A percentile compares a stretch with the other conserved stretches of the same genome.
These are phyloP conservation scores for Trichopoda pennipes DNA, from an alignment of 2,888 invertebrate genomes.

Conservation along the genomic window DNA sequence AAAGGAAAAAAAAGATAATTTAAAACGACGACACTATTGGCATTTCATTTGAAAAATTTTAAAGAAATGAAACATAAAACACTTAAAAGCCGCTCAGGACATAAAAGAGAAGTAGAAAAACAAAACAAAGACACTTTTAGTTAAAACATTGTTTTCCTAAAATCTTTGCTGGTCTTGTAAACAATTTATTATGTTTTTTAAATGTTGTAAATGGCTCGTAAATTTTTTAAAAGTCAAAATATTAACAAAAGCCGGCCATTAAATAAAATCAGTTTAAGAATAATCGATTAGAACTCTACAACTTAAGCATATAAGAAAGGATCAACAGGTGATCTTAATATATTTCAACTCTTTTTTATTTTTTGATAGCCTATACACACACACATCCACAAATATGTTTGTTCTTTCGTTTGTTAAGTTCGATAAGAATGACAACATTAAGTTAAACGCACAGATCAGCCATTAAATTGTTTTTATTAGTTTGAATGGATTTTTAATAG, in stretches of 20 bases:
- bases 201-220: slow-evolving; percentile 54
- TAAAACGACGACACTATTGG: slow-evolving; percentile 15
- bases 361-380: slow-evolving; percentile 29
- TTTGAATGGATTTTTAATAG: slow-evolving; percentile 56
- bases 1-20: slow-evolving; percentile 25
- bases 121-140: neutral
- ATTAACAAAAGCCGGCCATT: slow-evolving; percentile 59
- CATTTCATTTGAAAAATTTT: slow-evolving; percentile 34
- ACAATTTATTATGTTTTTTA: slow-evolving; percentile 44
- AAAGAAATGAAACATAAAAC: slow-evolving; percentile 34
- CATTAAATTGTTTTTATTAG: slow-evolving; percentile 31
- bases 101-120: slow-evolving; percentile 7
- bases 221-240: slow-evolving; percentile 62
- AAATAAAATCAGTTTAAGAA: slow-evolving; percentile 19
- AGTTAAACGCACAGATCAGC: slow-evolving; percentile 12
- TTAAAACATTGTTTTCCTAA: slow-evolving; percentile 36
- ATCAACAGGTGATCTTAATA: slow-evolving; percentile 66
- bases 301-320: slow-evolving; percentile 50
- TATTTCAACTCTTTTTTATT: slow-evolving; percentile 35
- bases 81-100: slow-evolving; percentile 60
- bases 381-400: neutral
- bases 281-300: slow-evolving; percentile 19
- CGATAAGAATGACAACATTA: slow-evolving; percentile 47
- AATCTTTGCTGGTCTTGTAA: slow-evolving; percentile 42
- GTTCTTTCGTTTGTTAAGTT: neutral